A percentile compares a stretch with the other conserved stretches of the same genome.
phyloP scores from a whole-genome alignment of 2,797 vertebrate genomes.

The Cryptoprocta ferox region DNA sequence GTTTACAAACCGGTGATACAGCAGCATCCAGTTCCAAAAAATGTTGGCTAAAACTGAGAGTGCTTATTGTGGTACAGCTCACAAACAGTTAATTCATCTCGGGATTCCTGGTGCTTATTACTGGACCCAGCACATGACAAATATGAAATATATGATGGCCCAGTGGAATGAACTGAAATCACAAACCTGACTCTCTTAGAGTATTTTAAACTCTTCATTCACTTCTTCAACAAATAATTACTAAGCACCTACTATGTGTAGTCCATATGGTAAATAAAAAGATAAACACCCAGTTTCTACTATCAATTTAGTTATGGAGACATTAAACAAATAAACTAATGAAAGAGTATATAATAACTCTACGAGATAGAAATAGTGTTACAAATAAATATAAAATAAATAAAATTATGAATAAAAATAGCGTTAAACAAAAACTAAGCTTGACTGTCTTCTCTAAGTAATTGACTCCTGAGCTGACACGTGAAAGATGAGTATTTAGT shows the following conservation, averaged over 20 bases:
- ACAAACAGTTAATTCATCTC: neutral
- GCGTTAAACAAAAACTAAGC: neutral
- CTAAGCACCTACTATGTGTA: neutral
- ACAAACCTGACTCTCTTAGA: neutral
- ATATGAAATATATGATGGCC: neutral
- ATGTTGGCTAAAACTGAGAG: neutral
- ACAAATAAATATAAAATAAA: neutral
- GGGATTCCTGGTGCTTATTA: neutral
- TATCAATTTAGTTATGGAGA: neutral
- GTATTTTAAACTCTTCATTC: neutral
- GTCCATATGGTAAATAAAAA: neutral
- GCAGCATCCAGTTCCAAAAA: neutral
- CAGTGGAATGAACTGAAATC: neutral
- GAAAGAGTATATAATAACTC: neutral
- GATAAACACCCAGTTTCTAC: neutral
- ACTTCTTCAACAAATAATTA: conserved; percentile 8
- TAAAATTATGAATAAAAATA: neutral
- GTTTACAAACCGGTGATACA: neutral
- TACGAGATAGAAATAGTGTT: neutral
- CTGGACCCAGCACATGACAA: neutral
- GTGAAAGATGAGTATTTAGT: neutral
- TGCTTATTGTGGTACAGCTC: neutral
- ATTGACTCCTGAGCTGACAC: neutral
- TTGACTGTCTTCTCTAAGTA: neutral
- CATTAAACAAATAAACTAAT: neutral